phyloP scores from a whole-genome alignment of 2,888 invertebrate genomes.

The Leptura quadrifasciata region DNA sequence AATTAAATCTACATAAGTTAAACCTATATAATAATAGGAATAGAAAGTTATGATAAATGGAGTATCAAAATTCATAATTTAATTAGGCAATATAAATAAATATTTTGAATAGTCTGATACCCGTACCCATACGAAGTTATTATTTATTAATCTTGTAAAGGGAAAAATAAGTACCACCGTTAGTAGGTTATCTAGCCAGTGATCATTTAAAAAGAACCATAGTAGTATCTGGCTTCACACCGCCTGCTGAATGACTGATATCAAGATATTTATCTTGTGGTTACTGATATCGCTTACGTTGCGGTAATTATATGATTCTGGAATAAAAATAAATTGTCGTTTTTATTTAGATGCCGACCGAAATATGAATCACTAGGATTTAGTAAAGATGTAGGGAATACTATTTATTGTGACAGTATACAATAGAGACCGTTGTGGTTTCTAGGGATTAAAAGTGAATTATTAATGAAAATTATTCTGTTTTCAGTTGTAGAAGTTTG shows the following conservation, averaged over 20 bases:
- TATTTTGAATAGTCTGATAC: constrained; percentile 49
- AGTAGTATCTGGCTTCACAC: constrained; percentile 45
- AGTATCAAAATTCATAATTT: constrained; percentile 56
- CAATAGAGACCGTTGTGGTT: too few relatives aligned
- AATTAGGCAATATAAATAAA: constrained; percentile 53
- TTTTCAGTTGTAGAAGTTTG: too few relatives aligned
- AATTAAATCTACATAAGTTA: neutral
- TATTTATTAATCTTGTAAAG: constrained; percentile 56
- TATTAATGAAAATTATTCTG: too few relatives aligned
- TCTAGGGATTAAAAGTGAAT: too few relatives aligned
- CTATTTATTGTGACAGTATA: too few relatives aligned
- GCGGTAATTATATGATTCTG: constrained; percentile 52
- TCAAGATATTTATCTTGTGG: constrained; percentile 56
- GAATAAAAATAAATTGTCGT: constrained; percentile 47
- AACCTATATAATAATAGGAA: neutral
- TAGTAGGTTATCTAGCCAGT: constrained; percentile 54
- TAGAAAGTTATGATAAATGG: constrained; percentile 48
- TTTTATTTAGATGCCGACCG: neutral
- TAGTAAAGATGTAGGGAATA: neutral
- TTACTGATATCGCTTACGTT: constrained; percentile 50
- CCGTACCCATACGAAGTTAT: constrained; percentile 51
- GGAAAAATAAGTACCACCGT: constrained; percentile 48
- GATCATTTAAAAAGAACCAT: constrained; percentile 51
- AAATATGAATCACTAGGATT: neutral
- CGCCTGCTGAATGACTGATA: constrained; percentile 58